Base-by-base conservation (phyloP, 2,113 vertebrate species). In the Cebus imitator region DNA sequence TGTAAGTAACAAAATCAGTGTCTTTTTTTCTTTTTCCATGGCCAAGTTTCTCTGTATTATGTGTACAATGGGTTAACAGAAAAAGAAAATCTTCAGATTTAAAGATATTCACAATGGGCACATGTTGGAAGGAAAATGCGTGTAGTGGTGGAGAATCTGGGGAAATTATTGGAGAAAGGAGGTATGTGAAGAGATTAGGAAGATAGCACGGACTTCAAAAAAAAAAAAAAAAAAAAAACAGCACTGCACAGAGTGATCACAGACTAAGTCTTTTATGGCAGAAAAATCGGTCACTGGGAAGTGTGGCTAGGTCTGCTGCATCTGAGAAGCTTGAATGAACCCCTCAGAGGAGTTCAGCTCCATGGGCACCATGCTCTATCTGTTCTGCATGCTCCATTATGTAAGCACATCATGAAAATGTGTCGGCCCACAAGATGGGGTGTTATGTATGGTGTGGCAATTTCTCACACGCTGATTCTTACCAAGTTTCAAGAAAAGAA, bases 31-130 rank as follows among this genome's bases (percentile, higher is more conserved):
- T 61, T 92, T 55, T 48, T 50, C 27, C 5, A 1, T 17, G 37
- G 78, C n/a, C 68, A 55, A 52, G 57, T 83, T 87, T 88, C 48
- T 80, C 13, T 64, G 79, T 1, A 9, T 78, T 55, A 32, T 17
- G 21, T 84, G 18, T 66, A 16, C 7, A 37, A 21, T 50, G 61
- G 40, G 45, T 21, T 30, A 52, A 84, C 27, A 85, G 57, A 30
- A 40, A 89, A 76, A n/a, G 87, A 30, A 90, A 30, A 55, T 7
- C 78, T 86, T 75, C 58, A 70, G 48, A 64, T 88, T 68, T 93
- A 17, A 92, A 75, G 27, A 68, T 30, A 81, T 70, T 92, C 6
- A 37, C 40, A 75, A 32, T 18, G 52, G 25, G 5, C 12, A 48
- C 30, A 35, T 21, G 35, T 11, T 64, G 13, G 86, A 87, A 90